Percentiles rank a stretch among this genome's conserved stretches.
Evolutionary conservation across 2,113 vertebrate species (phyloP).

Genomic region (Anas platyrhynchos): DNA sequence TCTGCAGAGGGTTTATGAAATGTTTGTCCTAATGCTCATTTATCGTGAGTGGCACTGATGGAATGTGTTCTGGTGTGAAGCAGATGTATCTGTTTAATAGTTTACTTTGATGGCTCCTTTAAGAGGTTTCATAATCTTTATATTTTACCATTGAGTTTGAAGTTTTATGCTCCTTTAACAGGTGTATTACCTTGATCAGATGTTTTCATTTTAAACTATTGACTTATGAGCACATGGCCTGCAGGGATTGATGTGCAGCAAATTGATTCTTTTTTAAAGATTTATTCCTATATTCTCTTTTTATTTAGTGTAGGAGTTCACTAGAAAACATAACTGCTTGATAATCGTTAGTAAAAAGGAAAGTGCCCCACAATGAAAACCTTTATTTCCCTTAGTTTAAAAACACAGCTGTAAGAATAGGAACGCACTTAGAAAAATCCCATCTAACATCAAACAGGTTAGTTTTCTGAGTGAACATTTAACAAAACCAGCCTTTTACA

Average conservation of each 20-base stretch:
- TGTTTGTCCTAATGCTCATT: conserved; percentile 77
- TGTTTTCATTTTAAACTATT: conserved; percentile 82
- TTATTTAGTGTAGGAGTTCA: conserved; percentile 62
- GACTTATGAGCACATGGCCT: conserved; percentile 82
- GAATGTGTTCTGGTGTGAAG: conserved; percentile 57
- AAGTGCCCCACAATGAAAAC: conserved; percentile 48
- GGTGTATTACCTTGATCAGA: conserved; percentile 80
- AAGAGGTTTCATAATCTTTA: conserved; percentile 81
- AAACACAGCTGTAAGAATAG: conserved; percentile 3
- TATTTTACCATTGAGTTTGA: conserved; percentile 78
- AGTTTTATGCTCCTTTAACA: conserved; percentile 79
- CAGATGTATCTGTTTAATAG: conserved; percentile 81
- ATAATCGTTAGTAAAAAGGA: conserved; percentile 62
- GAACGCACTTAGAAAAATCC: conserved; percentile 6
- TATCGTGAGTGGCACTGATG: conserved; percentile 75
- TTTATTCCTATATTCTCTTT: conserved; percentile 74
- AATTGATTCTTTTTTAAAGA: conserved; percentile 73
- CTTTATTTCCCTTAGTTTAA: conserved; percentile 53
- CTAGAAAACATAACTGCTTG: conserved; percentile 59
- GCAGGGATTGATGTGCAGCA: conserved; percentile 72
- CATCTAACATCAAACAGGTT: conserved; percentile 53
- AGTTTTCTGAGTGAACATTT: conserved; percentile 35
- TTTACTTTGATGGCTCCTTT: conserved; percentile 81
- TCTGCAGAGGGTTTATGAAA: conserved; percentile 59
- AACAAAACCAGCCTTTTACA: conserved; percentile 26